Conservation (phyloP, 2,113 vertebrate genomes). For the Plotosus lineatus region DNA sequence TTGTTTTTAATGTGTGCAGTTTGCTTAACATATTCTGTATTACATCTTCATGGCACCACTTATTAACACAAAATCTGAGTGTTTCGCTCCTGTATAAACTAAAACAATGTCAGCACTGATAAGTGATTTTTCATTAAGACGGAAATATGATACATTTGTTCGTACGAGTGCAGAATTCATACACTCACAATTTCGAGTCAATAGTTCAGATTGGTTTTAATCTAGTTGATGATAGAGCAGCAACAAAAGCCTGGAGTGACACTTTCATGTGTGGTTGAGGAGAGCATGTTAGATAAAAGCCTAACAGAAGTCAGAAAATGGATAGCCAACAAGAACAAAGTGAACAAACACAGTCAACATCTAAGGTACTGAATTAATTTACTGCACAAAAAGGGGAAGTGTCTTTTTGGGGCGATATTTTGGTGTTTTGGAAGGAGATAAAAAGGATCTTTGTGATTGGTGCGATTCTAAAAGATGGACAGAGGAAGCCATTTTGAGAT, state of each 20-base stretch:
- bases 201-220: conserved; percentile 54
- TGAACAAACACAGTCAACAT: conserved; percentile 69
- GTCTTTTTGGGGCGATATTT: conserved; percentile 68
- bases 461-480: conserved; percentile 41
- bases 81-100: neutral
- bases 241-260: conserved; percentile 63
- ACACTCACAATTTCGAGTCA: conserved; percentile 42
- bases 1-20: too few relatives aligned
- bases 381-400: conserved; percentile 45
- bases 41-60: too few relatives aligned
- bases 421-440: conserved; percentile 74
- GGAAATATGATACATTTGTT: conserved; percentile 8
- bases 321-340: conserved; percentile 72
- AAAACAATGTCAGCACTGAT: too few relatives aligned
- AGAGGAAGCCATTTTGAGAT: conserved; percentile 35
- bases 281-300: conserved; percentile 80
- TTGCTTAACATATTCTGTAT: too few relatives aligned
- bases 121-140: neutral
- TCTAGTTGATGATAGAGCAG: conserved; percentile 57
- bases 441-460: conserved; percentile 67
- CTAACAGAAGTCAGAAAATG: conserved; percentile 63
- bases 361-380: conserved; percentile 74
- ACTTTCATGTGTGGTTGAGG: conserved; percentile 73
- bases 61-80: too few relatives aligned
- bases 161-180: neutral